These are phyloP conservation scores for Drosophila lutescens DNA, from an alignment of 2,888 invertebrate species.

Conservation along the genomic window DNA sequence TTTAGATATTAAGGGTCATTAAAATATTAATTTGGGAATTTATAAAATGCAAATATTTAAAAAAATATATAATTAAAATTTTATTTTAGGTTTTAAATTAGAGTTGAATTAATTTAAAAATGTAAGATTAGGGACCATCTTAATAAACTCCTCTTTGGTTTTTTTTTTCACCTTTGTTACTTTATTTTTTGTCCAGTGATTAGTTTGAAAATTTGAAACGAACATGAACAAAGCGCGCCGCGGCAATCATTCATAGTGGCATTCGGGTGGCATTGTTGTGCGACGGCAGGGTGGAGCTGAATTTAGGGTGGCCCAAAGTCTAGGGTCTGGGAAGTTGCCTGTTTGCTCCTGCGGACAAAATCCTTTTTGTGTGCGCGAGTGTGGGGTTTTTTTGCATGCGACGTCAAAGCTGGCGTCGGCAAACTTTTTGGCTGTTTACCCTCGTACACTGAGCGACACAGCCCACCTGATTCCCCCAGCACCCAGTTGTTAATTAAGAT, in stretches of 20 bases:
- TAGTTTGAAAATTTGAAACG: slow-evolving; percentile 56
- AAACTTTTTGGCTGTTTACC: slow-evolving; percentile 50
- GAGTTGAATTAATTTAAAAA: no score
- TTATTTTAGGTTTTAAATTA: no score
- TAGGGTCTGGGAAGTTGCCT: slow-evolving; percentile 5
- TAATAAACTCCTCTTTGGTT: no score
- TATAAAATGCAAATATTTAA: no score
- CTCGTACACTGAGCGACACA: slow-evolving; percentile 37
- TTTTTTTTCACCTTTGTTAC: no score
- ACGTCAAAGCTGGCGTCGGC: slow-evolving; percentile 44
- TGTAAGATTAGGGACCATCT: no score
- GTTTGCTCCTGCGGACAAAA: slow-evolving; percentile 30
- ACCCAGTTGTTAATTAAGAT: slow-evolving; percentile 66
- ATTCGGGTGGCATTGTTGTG: slow-evolving; percentile 61
- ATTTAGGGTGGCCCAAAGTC: slow-evolving; percentile 8
- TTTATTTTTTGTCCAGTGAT: slow-evolving; percentile 18
- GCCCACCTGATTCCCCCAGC: slow-evolving; percentile 13
- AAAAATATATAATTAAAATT: no score
- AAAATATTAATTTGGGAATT: no score
- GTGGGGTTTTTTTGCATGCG: slow-evolving; percentile 59
- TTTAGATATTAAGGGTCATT: no score
- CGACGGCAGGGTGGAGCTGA: slow-evolving; percentile 16
- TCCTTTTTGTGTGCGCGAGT: slow-evolving; percentile 26
- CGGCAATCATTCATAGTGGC: slow-evolving; percentile 77
- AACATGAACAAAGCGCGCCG: slow-evolving; percentile 74